Evolutionary conservation across 1,140 invertebrate species (phyloP), one percentile per base, ranked within the genome.

Genomic region (Calephelis nemesis): DNA sequence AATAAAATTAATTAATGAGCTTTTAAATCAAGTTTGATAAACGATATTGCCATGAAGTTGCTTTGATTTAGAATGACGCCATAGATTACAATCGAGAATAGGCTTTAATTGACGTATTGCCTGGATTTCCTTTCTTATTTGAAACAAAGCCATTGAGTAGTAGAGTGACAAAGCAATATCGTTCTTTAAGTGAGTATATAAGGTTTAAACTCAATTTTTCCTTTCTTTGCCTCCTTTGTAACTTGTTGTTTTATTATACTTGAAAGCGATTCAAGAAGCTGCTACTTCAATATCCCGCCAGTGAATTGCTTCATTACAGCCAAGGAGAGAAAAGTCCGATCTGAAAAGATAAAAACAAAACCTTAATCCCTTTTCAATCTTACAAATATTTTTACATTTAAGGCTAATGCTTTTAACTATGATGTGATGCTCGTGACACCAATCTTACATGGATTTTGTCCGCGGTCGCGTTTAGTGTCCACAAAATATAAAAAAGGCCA

Each of bases 261-360:
- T 68, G 74, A 77, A 81, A 78, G 73, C 72, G 76, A 71, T 78
- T 83, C 70, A 76, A 87, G 83, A 79, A 76, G 79, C 78, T 79
- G 69, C 83, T 85, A 84, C 77, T 88, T 77, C 81, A 91, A 91
- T 90, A 88, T 90, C 83, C 86, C 79, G 81, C 68, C 79, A 79
- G 81, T 71, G 85, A 85, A 90, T 88, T 90, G 88, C 85, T 88
- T 89, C 87, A 91, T 90, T 90, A 91, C 83, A 79, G 77, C 72
- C 78, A 74, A 83, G 85, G 82, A 78, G 81, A 73, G 77, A 84
- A 76, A 76, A 80, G 80, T 84, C 75, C 79, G 71, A 88, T 79
- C 88, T 90, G 88, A 74, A 87, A 88, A 88, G 77, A 88, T 79
- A 81, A 83, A 70, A 84, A 84, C 81, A 52, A 72, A 63, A 70